Evolutionary conservation across 2,888 invertebrate species (phyloP), one percentile per base, ranked within the genome.

Genomic region (Tiphia femorata): DNA sequence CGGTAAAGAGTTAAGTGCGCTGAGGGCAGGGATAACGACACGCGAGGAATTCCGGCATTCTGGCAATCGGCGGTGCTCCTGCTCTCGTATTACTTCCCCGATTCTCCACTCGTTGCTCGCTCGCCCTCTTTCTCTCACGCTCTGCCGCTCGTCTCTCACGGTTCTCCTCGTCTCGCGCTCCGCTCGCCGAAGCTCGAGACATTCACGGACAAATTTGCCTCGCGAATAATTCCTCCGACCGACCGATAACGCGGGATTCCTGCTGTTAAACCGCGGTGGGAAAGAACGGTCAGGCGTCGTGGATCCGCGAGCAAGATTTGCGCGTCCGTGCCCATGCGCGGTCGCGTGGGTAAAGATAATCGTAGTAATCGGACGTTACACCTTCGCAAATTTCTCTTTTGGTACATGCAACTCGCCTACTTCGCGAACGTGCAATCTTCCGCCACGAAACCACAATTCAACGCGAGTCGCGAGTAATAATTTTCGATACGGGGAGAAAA

Each of bases 321-420:
- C 17, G 16, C 37, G 37, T 12, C 16, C 37, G 2, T 19, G 37
- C 37, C 17, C 12, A n/a, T 17, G 37, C 37, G 2, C 16, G 37
- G 14, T 4, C 37, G 4, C 12, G 55, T 60, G 49, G 54, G 61
- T 47, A 60, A n/a, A n/a, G n/a, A 60, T 44, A 50, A 49, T 27
- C 12, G 30, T 23, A 17, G 49, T 59, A 61, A 59, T 59, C 54
- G 37, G 37, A 50, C 44, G 43, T 55, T 48, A 51, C 52, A 42
- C 48, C 37, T 5, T 19, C 19, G 20, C 23, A 27, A 12, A 25
- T 53, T 52, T 48, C 51, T 37, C 37, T 62, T 41, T 19, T 41
- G 49, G 47, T 27, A 37, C 65, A 66, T 67, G 65, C 65, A 59
- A 66, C 49, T 46, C 48, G 3, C 1, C 33, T 3, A 3, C 33